A percentile compares a stretch with the other conserved stretches of the same genome.
These are phyloP conservation scores for Drosophila murphyi DNA, from an alignment of 1,140 invertebrate genomes.

Conservation along the genomic window DNA sequence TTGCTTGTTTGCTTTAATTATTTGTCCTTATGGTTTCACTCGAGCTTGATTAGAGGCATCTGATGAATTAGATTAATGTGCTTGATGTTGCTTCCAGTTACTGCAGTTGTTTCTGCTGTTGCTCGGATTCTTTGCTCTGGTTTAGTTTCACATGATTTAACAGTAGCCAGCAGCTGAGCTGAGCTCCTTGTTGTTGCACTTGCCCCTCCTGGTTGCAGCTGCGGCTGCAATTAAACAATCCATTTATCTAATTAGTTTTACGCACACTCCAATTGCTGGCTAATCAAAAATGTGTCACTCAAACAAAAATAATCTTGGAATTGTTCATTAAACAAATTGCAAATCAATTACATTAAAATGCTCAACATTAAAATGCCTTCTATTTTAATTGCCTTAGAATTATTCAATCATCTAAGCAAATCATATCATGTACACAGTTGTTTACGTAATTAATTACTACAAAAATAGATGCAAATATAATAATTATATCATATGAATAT, in stretches of 20 bases:
- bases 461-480: too few species aligned
- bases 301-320: background rate
- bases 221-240: conserved; percentile 40
- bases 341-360: conserved; percentile 1
- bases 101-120: background rate
- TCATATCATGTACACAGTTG: too few species aligned
- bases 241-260: conserved; percentile 46
- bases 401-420: background rate
- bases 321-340: background rate
- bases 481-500: too few species aligned
- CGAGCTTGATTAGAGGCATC: conserved; percentile 59
- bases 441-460: too few species aligned
- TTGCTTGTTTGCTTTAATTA: conserved; percentile 43
- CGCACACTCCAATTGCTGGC: background rate
- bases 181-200: background rate
- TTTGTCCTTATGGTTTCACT: conserved; percentile 42
- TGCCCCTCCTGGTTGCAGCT: conserved; percentile 3
- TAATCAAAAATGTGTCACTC: conserved; percentile 23
- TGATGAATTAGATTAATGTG: conserved; percentile 53
- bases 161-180: conserved; percentile 4
- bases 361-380: background rate
- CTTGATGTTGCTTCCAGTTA: background rate
- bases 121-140: conserved; percentile 3
- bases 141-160: conserved; percentile 32
- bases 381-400: conserved; percentile 1